Evolutionary conservation across 2,888 invertebrate genomes (phyloP).

Genomic region (Drosophila monieri): DNA sequence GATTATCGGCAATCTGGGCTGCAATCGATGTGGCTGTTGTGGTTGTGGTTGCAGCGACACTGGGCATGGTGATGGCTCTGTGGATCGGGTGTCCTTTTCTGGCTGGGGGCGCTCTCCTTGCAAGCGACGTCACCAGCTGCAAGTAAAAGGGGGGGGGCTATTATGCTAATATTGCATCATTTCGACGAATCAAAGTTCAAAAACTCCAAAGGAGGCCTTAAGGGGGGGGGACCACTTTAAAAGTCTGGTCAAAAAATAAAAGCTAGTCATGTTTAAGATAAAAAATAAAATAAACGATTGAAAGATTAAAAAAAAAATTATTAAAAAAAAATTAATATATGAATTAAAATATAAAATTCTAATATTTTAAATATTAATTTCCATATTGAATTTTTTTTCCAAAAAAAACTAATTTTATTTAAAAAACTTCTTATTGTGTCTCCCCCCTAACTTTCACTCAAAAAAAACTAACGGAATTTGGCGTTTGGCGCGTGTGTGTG

Average conservation of each 20-base stretch:
- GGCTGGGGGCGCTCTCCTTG: background rate
- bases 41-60: slow-evolving; percentile 32
- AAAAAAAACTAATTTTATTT: background rate
- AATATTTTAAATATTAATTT: background rate
- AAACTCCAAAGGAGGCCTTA: background rate
- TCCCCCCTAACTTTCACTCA: slow-evolving; percentile 21
- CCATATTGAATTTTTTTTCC: background rate
- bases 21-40: slow-evolving; percentile 37
- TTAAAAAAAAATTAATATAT: background rate
- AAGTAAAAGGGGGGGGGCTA: background rate
- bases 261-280: background rate
- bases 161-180: slow-evolving; percentile 1
- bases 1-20: background rate
- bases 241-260: background rate
- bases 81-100: background rate
- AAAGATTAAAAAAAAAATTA: too few relatives aligned
- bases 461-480: background rate
- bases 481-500: background rate
- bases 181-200: background rate
- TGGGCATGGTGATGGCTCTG: background rate
- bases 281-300: background rate
- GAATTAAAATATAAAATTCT: background rate
- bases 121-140: background rate
- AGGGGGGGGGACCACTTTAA: background rate
- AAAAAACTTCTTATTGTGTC: background rate